Base-by-base conservation (phyloP, 2,797 vertebrate species). In the Brachyalestes nurse region DNA sequence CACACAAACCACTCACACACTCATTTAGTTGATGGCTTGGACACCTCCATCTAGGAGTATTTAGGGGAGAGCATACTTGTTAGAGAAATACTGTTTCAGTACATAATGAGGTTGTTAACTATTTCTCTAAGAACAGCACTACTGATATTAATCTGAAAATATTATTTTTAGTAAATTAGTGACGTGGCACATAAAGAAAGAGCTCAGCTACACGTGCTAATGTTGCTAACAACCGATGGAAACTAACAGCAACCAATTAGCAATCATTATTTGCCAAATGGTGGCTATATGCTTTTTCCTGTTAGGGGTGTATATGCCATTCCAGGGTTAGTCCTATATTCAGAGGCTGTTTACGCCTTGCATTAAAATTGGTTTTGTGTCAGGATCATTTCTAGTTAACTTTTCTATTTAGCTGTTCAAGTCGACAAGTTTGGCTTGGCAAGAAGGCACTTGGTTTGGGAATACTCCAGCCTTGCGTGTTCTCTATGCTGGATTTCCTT, bases 101-200 rank as follows among this genome's bases (percentile, higher is more conserved):
- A 49, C 47, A 12, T 12, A 10, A 8, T 49, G 47, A 49, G 9
- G 9, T 2, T 13, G 12, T 49, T 49, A 49, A 49, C 42, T 45
- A 45, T 45, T 45, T 45, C 42, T 45, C 9, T 45, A 74, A 66
- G 23, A 69, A 73, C 40, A 69, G 64, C 12, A 8, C 55, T 75
- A 61, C 64, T 70, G 49, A 42, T 16, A 2, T 79, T 70, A 65
- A 45, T 70, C 45, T 58, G 10, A 67, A 38, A 19, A 45, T 55
- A 79, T 55, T 72, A 64, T 65, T 60, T 55, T 21, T 45, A 45
- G 55, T 79, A 55, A 45, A 79, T 74, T 57, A 55, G 70, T 65
- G 28, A 19, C 55, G 65, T 47, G 71, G 61, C 61, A 67, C 23
- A 25, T 57, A 21, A 28, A 66, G 40, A 16, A 47, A 12, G 21